Evolutionary conservation across 2,888 invertebrate genomes (phyloP).

Genomic region (Myopa testacea): DNA sequence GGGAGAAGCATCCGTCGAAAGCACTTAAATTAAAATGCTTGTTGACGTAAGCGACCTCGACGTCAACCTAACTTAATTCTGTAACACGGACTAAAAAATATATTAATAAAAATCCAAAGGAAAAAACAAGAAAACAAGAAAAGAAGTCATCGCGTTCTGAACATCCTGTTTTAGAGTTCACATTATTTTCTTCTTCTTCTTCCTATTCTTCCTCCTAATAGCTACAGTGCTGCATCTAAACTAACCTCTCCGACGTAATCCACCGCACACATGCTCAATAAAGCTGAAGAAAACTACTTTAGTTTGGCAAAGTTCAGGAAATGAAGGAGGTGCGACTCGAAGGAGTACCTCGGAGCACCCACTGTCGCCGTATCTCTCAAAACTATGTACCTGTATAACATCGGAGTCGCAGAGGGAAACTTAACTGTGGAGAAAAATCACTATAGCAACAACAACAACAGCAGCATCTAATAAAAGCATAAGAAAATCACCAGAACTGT

Average conservation of each 20-base stretch:
- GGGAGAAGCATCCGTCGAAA: too few relatives aligned
- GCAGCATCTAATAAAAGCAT: background rate
- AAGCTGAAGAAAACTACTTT: conserved; percentile 14
- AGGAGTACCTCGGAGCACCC: too few relatives aligned
- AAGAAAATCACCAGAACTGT: conserved; percentile 1
- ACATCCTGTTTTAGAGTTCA: background rate
- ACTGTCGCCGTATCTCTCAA: background rate
- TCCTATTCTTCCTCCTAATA: background rate
- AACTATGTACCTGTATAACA: background rate
- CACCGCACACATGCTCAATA: conserved; percentile 13
- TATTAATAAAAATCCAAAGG: too few relatives aligned
- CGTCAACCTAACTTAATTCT: too few relatives aligned
- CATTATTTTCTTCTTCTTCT: background rate
- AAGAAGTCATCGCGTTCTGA: background rate
- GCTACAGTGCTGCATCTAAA: too few relatives aligned
- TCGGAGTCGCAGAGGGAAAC: background rate
- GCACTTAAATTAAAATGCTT: too few relatives aligned
- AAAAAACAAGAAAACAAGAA: too few relatives aligned
- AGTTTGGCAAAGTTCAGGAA: background rate
- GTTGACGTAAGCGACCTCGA: too few relatives aligned
- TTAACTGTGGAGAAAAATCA: background rate
- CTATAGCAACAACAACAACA: background rate
- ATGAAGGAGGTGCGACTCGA: too few relatives aligned
- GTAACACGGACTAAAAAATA: too few relatives aligned
- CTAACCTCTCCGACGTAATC: background rate